Evolutionary conservation across 2,888 invertebrate genomes (phyloP).

Genomic region (Pseudolycoriella hygida): DNA sequence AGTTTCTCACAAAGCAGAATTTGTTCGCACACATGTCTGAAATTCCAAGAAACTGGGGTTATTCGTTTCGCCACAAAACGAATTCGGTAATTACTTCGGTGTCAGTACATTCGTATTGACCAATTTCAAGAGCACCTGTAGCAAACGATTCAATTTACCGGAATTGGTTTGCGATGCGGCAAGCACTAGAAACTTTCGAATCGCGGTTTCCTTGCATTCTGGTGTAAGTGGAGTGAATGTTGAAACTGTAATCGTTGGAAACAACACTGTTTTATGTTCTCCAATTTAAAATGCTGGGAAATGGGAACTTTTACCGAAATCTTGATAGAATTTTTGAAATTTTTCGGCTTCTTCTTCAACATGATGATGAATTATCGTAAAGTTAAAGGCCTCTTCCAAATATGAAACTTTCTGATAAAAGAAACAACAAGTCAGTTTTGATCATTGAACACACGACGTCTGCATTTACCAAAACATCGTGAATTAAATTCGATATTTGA

Average conservation of each 20-base stretch:
- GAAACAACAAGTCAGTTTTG: background rate
- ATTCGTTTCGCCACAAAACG: background rate
- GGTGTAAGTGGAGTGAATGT: constrained; percentile 45
- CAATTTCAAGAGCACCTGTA: constrained; percentile 55
- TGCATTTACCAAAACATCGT: constrained; percentile 1
- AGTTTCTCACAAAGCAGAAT: constrained; percentile 70
- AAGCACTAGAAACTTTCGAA: constrained; percentile 51
- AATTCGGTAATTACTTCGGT: constrained; percentile 39
- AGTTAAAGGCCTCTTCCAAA: constrained; percentile 79
- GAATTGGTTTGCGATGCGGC: constrained; percentile 58
- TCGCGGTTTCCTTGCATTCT: constrained; percentile 56
- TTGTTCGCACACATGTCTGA: constrained; percentile 69
- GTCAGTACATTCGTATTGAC: constrained; percentile 55
- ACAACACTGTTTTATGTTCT: background rate
- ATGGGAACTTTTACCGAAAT: constrained; percentile 29
- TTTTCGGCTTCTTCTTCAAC: constrained; percentile 53
- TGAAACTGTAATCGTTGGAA: constrained; percentile 23
- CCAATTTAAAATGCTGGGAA: no score
- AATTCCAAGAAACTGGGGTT: constrained; percentile 2
- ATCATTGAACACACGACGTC: background rate
- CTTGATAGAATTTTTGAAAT: constrained; percentile 46
- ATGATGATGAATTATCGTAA: constrained; percentile 62
- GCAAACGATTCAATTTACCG: constrained; percentile 54
- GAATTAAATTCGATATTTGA: constrained; percentile 1
- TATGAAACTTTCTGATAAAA: constrained; percentile 51